These are phyloP conservation scores for Rhabdophis nuchalis DNA, from an alignment of 2,797 vertebrate species.

Conservation along the genomic window DNA sequence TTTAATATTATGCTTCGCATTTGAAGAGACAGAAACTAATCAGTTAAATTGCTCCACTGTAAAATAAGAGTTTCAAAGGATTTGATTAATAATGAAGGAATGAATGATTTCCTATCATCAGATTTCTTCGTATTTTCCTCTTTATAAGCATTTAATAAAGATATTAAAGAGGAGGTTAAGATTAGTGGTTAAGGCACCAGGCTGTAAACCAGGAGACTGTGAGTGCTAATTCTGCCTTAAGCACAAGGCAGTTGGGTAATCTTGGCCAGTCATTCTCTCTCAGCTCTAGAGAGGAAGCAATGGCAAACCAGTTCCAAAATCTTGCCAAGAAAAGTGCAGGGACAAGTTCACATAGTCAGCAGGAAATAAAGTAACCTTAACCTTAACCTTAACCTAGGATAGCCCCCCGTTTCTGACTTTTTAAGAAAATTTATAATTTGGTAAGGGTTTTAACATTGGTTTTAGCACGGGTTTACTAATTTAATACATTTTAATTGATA, in stretches of 20 bases:
- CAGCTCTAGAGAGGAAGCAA: neutral
- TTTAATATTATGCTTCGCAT: neutral
- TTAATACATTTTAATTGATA: too few relatives aligned
- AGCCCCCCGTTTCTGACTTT: too few relatives aligned
- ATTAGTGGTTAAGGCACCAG: neutral
- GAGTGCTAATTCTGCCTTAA: neutral
- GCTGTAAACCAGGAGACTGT: neutral
- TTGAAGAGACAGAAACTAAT: neutral
- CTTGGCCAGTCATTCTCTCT: neutral
- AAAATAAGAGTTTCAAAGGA: neutral
- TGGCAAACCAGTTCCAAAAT: neutral
- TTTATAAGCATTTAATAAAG: neutral
- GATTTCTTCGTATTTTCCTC: neutral
- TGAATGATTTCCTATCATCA: neutral
- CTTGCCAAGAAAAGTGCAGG: neutral
- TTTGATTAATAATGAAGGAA: neutral
- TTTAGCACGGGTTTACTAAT: too few relatives aligned
- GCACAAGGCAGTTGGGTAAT: neutral
- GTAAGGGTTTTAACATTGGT: too few relatives aligned
- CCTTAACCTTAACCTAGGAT: too few relatives aligned
- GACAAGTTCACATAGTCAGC: neutral
- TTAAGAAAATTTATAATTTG: too few relatives aligned
- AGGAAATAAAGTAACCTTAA: neutral
- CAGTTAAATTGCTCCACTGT: neutral
- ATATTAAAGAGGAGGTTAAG: neutral